phyloP scores from a whole-genome alignment of 2,888 invertebrate species.

The Dryococelus australis region DNA sequence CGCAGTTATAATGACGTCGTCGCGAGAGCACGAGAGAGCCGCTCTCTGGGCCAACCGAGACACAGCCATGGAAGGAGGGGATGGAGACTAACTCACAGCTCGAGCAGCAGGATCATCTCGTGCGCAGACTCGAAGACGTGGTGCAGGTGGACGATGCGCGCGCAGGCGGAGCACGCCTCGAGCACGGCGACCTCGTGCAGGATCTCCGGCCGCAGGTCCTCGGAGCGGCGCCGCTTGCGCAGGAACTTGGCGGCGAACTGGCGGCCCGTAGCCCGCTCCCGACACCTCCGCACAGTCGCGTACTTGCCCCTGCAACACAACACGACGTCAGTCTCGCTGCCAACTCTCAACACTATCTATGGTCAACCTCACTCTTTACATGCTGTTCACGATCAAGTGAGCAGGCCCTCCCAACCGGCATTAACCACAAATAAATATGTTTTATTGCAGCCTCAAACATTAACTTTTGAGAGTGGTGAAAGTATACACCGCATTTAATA shows the following conservation, averaged over 20 bases:
- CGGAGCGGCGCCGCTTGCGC: constrained; percentile 58
- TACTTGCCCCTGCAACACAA: constrained; percentile 63
- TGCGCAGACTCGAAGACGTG: constrained; percentile 66
- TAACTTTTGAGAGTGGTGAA: too few relatives aligned
- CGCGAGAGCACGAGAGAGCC: too few relatives aligned
- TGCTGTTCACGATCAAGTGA: too few relatives aligned
- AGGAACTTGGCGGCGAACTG: constrained; percentile 61
- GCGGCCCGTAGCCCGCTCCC: constrained; percentile 55
- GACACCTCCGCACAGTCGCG: constrained; percentile 60
- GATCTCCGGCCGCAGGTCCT: constrained; percentile 62
- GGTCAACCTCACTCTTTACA: too few relatives aligned
- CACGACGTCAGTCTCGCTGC: background rate
- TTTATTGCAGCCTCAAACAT: too few relatives aligned
- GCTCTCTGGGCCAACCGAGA: too few relatives aligned
- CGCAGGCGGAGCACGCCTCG: constrained; percentile 62
- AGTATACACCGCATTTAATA: too few relatives aligned
- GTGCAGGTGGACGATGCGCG: constrained; percentile 65
- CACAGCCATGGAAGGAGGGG: background rate
- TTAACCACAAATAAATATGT: too few relatives aligned
- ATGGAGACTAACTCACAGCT: constrained; percentile 63
- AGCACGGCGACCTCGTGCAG: constrained; percentile 64
- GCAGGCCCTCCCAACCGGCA: too few relatives aligned
- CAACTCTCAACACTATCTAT: too few relatives aligned
- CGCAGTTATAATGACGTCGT: too few relatives aligned
- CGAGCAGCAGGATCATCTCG: constrained; percentile 67